Conservation (phyloP, 1,140 invertebrate genomes). For the Pseudomyrmex flavicornis region DNA sequence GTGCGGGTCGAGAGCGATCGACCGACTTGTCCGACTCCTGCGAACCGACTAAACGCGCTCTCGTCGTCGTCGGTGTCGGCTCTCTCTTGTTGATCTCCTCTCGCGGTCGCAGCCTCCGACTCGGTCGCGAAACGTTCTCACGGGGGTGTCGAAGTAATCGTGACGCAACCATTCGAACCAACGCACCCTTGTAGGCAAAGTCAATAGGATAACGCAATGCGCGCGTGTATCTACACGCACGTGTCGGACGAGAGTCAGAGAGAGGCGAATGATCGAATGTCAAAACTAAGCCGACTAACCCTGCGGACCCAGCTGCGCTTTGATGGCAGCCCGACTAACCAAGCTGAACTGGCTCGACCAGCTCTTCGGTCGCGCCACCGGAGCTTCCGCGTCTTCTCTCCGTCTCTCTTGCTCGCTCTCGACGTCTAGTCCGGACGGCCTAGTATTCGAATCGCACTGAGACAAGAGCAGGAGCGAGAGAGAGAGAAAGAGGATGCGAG, state of each 20-base stretch:
- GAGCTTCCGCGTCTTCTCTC: neutral
- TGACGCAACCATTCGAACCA: too few species aligned
- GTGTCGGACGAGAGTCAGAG: neutral
- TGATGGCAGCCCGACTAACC: conserved; percentile 27
- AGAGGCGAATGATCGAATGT: neutral
- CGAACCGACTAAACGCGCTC: conserved; percentile 47
- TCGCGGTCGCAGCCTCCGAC: neutral
- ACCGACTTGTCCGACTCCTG: conserved; percentile 43
- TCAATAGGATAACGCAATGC: neutral
- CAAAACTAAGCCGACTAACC: neutral
- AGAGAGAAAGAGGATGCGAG: neutral
- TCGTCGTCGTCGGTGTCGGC: conserved; percentile 28
- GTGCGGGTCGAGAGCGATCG: conserved; percentile 38
- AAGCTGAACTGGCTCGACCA: conserved; percentile 24
- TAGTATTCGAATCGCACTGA: conserved; percentile 23
- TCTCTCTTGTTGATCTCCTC: neutral
- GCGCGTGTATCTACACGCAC: conserved; percentile 13
- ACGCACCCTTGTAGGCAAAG: too few species aligned
- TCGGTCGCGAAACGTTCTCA: conserved; percentile 1
- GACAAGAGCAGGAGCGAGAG: conserved; percentile 18
- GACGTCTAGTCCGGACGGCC: neutral
- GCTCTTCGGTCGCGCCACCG: conserved; percentile 24
- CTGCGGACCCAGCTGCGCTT: conserved; percentile 8
- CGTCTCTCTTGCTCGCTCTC: conserved; percentile 10
- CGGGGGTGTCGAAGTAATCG: neutral